A percentile compares a stretch with the other conserved stretches of the same genome.
Conservation (phyloP, 2,888 invertebrate species). For the Cyrtodaria siliqua region DNA sequence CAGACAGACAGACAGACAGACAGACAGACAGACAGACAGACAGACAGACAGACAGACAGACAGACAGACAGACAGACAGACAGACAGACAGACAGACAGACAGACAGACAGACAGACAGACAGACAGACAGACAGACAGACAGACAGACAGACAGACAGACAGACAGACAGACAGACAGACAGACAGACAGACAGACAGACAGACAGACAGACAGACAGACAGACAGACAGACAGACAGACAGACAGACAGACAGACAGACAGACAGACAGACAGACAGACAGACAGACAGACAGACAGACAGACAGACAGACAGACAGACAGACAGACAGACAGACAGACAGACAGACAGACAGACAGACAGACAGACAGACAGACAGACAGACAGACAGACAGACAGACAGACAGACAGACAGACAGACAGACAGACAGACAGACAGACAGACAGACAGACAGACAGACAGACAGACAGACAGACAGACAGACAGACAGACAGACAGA, state of each 20-base stretch:
- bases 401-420: slow-evolving; percentile 3
- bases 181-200: slow-evolving; percentile 3
- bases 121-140: slow-evolving; percentile 3
- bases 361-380: slow-evolving; percentile 3
- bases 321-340: slow-evolving; percentile 3
- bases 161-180: slow-evolving; percentile 3
- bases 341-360: slow-evolving; percentile 3
- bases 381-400: slow-evolving; percentile 3
- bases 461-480: slow-evolving; percentile 3
- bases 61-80: slow-evolving; percentile 3
- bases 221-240: slow-evolving; percentile 3
- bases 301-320: slow-evolving; percentile 3
- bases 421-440: slow-evolving; percentile 3
- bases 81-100: slow-evolving; percentile 3
- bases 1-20: slow-evolving; percentile 3
- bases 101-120: slow-evolving; percentile 3
- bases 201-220: slow-evolving; percentile 3
- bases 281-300: slow-evolving; percentile 3
- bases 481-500: slow-evolving; percentile 3
- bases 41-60: slow-evolving; percentile 3
- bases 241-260: slow-evolving; percentile 3
- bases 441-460: slow-evolving; percentile 3
- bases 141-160: slow-evolving; percentile 3
- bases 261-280: slow-evolving; percentile 3
- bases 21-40: slow-evolving; percentile 3